These are phyloP conservation scores for Tiliacea aurago DNA, from an alignment of 2,888 invertebrate species.

Conservation along the genomic window DNA sequence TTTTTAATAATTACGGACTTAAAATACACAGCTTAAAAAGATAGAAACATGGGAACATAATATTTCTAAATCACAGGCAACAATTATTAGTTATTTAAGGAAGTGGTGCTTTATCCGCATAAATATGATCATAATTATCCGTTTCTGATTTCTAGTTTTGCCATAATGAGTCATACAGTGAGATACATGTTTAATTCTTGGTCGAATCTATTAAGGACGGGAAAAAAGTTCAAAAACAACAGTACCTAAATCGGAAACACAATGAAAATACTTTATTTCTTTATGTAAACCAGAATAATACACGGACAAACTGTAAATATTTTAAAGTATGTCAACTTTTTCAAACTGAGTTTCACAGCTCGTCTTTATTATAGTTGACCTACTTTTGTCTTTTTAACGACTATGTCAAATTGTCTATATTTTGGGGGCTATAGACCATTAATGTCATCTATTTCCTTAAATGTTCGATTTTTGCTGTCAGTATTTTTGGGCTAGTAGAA, in stretches of 20 bases:
- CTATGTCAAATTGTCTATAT: neutral
- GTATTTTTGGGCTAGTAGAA: neutral
- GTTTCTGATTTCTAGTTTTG: neutral
- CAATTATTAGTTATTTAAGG: no score
- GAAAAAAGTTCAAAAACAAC: neutral
- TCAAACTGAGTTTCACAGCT: neutral
- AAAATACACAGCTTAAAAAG: no score
- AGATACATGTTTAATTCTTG: neutral
- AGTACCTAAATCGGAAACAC: neutral
- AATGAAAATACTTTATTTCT: neutral
- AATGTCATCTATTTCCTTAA: neutral
- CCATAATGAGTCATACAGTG: neutral
- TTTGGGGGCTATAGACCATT: neutral
- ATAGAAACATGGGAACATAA: no score
- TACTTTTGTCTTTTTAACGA: neutral
- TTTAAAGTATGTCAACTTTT: neutral
- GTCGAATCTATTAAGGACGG: neutral
- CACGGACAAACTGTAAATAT: neutral
- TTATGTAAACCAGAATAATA: neutral
- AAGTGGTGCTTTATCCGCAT: no score
- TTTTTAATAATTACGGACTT: no score
- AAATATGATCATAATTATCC: neutral
- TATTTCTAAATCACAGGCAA: no score
- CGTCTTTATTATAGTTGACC: neutral
- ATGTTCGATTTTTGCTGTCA: neutral